Evolutionary conservation across 1,140 invertebrate species (phyloP).

Genomic region (Drosophila willistoni): DNA sequence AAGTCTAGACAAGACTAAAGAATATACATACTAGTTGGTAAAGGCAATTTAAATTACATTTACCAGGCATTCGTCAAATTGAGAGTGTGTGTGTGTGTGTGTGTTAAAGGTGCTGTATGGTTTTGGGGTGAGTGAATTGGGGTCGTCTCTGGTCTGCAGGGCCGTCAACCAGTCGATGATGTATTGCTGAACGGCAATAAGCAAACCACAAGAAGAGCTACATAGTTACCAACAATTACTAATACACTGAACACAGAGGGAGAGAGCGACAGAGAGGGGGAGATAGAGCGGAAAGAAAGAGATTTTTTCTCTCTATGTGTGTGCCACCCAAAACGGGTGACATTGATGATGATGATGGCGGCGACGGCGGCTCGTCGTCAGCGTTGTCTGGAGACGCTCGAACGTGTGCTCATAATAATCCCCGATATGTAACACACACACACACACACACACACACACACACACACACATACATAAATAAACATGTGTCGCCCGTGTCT

Average conservation of each 20-base stretch:
- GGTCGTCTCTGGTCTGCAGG: slow-evolving; percentile 6
- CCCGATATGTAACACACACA: slow-evolving; percentile 33
- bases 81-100: not conserved
- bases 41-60: slow-evolving; percentile 12
- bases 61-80: not conserved
- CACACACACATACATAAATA: slow-evolving; percentile 53
- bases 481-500: slow-evolving; percentile 67
- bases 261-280: slow-evolving; percentile 16
- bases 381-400: slow-evolving; percentile 68
- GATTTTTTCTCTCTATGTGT: not conserved
- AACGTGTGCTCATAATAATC: slow-evolving; percentile 80
- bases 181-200: slow-evolving; percentile 73
- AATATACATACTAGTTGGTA: not conserved
- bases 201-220: slow-evolving; percentile 64
- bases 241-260: slow-evolving; percentile 46
- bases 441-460: slow-evolving; percentile 30
- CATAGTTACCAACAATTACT: slow-evolving; percentile 65
- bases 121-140: not conserved
- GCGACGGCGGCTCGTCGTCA: slow-evolving; percentile 39
- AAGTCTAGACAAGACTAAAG: slow-evolving; percentile 9
- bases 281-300: not conserved
- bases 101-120: slow-evolving; percentile 11
- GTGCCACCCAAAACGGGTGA: slow-evolving; percentile 30
- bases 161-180: slow-evolving; percentile 66
- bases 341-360: slow-evolving; percentile 70